These are phyloP conservation scores for Drosophila erecta DNA, from an alignment of 1,140 invertebrate species.

Conservation along the genomic window DNA sequence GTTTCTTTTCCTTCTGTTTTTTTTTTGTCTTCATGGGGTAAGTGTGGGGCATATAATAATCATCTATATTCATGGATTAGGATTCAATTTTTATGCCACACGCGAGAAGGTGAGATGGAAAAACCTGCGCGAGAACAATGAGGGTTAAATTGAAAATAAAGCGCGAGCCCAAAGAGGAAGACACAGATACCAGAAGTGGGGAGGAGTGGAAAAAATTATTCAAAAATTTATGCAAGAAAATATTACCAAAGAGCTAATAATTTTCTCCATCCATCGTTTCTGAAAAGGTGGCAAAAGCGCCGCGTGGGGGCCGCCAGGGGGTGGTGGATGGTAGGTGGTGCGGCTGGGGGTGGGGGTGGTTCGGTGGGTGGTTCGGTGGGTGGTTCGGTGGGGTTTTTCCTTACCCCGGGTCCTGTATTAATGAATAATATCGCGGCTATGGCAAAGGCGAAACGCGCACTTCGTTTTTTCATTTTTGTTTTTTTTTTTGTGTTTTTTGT, in stretches of 20 bases:
- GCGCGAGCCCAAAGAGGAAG: conserved; percentile 46
- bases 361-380: background rate
- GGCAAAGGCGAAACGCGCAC: conserved; percentile 47
- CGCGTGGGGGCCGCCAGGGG: conserved; percentile 45
- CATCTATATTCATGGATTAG: conserved; percentile 85
- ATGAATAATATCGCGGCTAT: conserved; percentile 81
- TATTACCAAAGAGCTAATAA: conserved; percentile 85
- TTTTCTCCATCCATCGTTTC: conserved; percentile 60
- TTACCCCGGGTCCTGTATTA: conserved; percentile 68
- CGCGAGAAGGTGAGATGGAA: conserved; percentile 43
- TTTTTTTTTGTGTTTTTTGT: conserved; percentile 34
- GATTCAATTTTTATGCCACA: conserved; percentile 84
- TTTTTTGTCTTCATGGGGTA: background rate
- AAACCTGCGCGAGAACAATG: conserved; percentile 51
- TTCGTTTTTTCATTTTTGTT: conserved; percentile 8
- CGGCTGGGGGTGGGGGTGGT: conserved; percentile 3
- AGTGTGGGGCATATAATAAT: conserved; percentile 77
- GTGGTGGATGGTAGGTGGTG: background rate
- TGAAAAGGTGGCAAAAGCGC: conserved; percentile 74
- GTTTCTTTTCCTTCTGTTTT: background rate
- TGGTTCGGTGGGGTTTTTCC: conserved; percentile 4
- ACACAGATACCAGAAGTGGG: conserved; percentile 8
- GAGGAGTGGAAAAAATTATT: conserved; percentile 56
- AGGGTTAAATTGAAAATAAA: conserved; percentile 84
- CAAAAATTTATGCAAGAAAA: conserved; percentile 84